A percentile compares a stretch with the other conserved stretches of the same genome.
These are phyloP conservation scores for Prionchulus punctatus DNA, from an alignment of 2,888 invertebrate genomes.

Conservation along the genomic window DNA sequence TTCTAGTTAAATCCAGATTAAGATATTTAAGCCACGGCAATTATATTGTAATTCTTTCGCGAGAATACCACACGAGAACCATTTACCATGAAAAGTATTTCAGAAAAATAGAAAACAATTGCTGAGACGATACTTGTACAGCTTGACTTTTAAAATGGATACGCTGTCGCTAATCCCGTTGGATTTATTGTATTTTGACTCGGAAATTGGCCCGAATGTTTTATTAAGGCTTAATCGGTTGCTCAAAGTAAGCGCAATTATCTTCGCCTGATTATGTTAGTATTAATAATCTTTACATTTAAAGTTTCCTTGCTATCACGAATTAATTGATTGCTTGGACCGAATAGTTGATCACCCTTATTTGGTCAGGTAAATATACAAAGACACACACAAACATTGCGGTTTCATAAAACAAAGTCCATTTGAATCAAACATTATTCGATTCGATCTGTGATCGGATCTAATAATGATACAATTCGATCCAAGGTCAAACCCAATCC, in stretches of 20 bases:
- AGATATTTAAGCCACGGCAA: slow-evolving; percentile 26
- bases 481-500: too few species aligned
- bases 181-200: slow-evolving; percentile 60
- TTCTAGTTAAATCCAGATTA: slow-evolving; percentile 37
- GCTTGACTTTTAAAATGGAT: slow-evolving; percentile 53
- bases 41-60: slow-evolving; percentile 16
- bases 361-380: too few species aligned
- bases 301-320: too few species aligned
- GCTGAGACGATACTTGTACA: slow-evolving; percentile 55
- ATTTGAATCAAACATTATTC: too few species aligned
- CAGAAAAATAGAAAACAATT: slow-evolving; percentile 47
- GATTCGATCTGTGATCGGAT: too few species aligned
- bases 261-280: too few species aligned
- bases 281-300: too few species aligned
- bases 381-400: too few species aligned
- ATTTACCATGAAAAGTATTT: not conserved
- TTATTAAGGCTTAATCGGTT: slow-evolving; percentile 53
- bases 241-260: slow-evolving; percentile 45
- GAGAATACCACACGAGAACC: not conserved
- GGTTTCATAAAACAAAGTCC: too few species aligned
- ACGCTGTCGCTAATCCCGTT: slow-evolving; percentile 58
- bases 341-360: too few species aligned
- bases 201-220: slow-evolving; percentile 35
- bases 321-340: too few species aligned
- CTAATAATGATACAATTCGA: too few species aligned